phyloP scores from a whole-genome alignment of 1,140 invertebrate genomes.

The Tetraneura akinire region DNA sequence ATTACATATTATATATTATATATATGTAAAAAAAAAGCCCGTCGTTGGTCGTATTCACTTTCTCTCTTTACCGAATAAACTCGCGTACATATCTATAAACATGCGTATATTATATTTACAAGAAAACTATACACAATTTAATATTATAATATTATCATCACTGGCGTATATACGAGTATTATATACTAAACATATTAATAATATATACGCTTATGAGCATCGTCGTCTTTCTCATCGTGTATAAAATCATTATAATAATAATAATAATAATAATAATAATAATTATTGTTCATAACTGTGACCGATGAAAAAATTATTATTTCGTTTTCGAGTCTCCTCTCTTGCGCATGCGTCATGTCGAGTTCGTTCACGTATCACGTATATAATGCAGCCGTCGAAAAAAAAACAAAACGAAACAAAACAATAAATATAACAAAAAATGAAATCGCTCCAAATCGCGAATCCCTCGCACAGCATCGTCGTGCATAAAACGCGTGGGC shows the following conservation, averaged over 20 bases:
- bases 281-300: slow-evolving; percentile 17
- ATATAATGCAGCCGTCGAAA: not conserved
- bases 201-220: no score
- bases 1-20: no score
- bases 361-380: not conserved
- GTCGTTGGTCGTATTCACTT: no score
- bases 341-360: not conserved
- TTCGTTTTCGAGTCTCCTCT: not conserved
- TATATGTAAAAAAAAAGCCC: no score
- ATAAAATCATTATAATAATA: not conserved
- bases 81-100: not conserved
- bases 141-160: no score
- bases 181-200: no score
- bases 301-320: slow-evolving; percentile 16
- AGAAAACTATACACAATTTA: no score
- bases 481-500: not conserved
- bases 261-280: no score
- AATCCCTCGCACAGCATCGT: not conserved
- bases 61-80: not conserved
- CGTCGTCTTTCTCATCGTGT: no score
- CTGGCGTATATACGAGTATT: not conserved
- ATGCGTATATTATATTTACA: not conserved
- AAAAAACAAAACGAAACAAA: not conserved
- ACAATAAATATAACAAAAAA: slow-evolving; percentile 4
- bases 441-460: slow-evolving; percentile 12